Evolutionary conservation across 64 coral and sea anemone species (phyloP).

Genomic region (Montipora sp.): DNA sequence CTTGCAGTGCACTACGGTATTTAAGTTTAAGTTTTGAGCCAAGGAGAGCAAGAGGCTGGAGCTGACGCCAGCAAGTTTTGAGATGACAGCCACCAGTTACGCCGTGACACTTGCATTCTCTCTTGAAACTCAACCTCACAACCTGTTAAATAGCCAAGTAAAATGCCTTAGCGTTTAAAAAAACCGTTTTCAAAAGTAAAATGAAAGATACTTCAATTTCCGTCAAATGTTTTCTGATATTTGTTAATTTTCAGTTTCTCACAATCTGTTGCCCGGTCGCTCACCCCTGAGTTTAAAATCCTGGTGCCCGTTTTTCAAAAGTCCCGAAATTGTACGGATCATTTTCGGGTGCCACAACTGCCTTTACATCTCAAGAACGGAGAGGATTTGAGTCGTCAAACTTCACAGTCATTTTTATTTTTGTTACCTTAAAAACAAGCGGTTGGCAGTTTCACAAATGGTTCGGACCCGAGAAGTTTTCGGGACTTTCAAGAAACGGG

Average conservation of each 20-base stretch:
- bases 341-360: no score
- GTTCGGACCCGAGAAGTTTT: no score
- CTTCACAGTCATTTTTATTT: no score
- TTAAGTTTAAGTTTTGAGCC: constrained; percentile 76
- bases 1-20: constrained; percentile 63
- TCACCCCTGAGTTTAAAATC: no score
- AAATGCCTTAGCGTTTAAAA: not conserved
- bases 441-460: no score
- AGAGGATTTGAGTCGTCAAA: no score
- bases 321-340: no score
- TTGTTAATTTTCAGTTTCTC: not conserved
- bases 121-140: constrained; percentile 43
- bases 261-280: no score
- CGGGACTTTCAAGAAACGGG: no score
- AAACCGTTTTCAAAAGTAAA: not conserved
- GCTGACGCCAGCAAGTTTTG: constrained; percentile 63
- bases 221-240: not conserved
- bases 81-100: constrained; percentile 53
- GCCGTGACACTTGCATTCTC: constrained; percentile 78
- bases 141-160: constrained; percentile 15
- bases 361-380: no score
- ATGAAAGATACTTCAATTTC: not conserved
- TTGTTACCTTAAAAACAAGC: no score
- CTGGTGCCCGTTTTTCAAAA: no score
- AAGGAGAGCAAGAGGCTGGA: constrained; percentile 48